phyloP scores from a whole-genome alignment of 2,797 vertebrate species.

The Coreius guichenoti region DNA sequence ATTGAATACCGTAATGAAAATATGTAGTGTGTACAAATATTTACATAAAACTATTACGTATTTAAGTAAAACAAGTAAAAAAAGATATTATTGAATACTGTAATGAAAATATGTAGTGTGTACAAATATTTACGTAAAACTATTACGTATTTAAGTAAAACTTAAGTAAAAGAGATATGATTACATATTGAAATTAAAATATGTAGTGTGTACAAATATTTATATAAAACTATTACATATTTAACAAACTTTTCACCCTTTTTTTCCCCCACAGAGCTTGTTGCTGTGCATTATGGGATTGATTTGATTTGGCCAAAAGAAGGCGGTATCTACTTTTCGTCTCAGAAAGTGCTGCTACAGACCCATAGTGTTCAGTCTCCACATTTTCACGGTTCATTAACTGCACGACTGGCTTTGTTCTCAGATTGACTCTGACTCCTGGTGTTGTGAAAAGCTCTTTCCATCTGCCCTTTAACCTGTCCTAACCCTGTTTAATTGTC shows the following conservation, averaged over 20 bases:
- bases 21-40: too few species aligned
- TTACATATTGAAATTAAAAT: too few species aligned
- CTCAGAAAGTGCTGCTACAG: neutral
- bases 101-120: too few species aligned
- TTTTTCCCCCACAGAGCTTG: neutral
- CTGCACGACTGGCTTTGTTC: neutral
- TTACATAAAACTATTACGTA: too few species aligned
- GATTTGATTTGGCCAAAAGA: neutral
- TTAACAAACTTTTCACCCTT: neutral
- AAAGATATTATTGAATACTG: too few species aligned
- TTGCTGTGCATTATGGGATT: neutral
- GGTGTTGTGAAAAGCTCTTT: neutral
- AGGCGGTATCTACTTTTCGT: neutral
- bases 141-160: too few species aligned
- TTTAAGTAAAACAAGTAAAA: too few species aligned
- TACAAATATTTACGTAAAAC: too few species aligned
- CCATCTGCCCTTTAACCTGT: constrained; percentile 33
- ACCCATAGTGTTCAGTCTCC: neutral
- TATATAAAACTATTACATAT: too few species aligned
- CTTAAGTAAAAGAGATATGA: too few species aligned
- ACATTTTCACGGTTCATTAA: constrained; percentile 27
- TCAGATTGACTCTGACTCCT: neutral
- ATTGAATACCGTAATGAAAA: too few species aligned
- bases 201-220: neutral
- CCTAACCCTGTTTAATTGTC: constrained; percentile 2